Conservation (phyloP, 2,113 vertebrate species). For the Bostrychus sinensis region DNA sequence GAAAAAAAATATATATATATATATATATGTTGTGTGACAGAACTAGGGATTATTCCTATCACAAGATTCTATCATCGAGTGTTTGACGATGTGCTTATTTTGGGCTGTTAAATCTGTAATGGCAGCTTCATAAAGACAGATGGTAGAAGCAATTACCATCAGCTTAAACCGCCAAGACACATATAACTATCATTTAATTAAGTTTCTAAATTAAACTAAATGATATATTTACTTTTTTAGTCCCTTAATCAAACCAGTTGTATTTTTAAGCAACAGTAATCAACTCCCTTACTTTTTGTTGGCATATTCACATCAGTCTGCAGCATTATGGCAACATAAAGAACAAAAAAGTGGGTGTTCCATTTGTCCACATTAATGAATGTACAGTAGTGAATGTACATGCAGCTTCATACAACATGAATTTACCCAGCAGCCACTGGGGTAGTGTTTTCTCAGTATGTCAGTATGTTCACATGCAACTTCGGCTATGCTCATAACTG, state of each 20-base stretch:
- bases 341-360: no score
- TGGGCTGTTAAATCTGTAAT: slow-evolving; percentile 31
- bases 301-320: not conserved
- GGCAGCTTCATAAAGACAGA: slow-evolving; percentile 35
- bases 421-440: no score
- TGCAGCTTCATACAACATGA: no score
- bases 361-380: no score
- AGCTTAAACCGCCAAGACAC: slow-evolving; percentile 2
- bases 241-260: not conserved
- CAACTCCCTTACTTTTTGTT: not conserved
- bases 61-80: not conserved
- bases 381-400: no score
- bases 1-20: no score
- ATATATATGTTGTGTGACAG: not conserved
- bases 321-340: no score
- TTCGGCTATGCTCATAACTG: no score
- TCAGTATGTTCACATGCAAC: no score
- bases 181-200: slow-evolving; percentile 30
- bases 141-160: slow-evolving; percentile 18
- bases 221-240: not conserved
- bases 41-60: slow-evolving; percentile 2
- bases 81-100: slow-evolving; percentile 35
- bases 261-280: not conserved
- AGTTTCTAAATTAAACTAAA: not conserved
- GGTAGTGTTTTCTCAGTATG: no score